Base-by-base conservation (phyloP, 2,113 vertebrate species). In the Melanocharis versteri region DNA sequence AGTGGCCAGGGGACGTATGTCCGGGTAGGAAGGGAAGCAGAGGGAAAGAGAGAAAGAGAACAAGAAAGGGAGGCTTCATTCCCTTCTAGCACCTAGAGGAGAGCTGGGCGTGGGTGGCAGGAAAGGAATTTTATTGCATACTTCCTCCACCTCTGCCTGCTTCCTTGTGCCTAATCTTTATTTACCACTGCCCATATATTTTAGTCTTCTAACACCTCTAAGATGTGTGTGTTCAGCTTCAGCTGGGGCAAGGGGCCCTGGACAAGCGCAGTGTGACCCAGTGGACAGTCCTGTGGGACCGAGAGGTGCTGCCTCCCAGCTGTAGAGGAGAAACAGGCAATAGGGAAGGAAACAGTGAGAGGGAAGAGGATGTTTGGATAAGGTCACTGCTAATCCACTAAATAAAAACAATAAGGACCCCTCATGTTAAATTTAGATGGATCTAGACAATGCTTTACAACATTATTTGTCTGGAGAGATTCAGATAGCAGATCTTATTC, bases 311-410 rank as follows among this genome's bases (percentile, higher is more conserved):
- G 94, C 65, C 60, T 89, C 15, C 13, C 24, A 91, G 47, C 27
- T 37, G 24, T 27, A 28, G 58, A 70, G 22, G n/a, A 50, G 62
- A 80, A 82, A 65, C 11, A 57, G 57, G 42, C 35, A 83, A 61
- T 11, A 62, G 4, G 44, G 35, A 87, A 86, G 79, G 71, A 90
- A 95, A 71, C 26, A 72, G 18, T 58, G 51, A 78, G 71, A 89
- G 26, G 48, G 9, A 92, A 94, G 45, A 87, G 78, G 71, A 85
- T 92, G 62, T 79, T 89, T 91, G 73, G 37, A 62, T 73, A 94
- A 80, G 44, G n/a, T 56, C 79, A 24, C 31, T 77, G 48, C 45
- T 83, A 81, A 54, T 72, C 33, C 21, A 66, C 28, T 57, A 45
- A 66, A 70, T 33, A 77, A 54, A 84, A 73, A 70, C 19, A 65